Evolutionary conservation across 1,140 invertebrate species (phyloP).

Genomic region (Stenopsyche tienmushanensis): DNA sequence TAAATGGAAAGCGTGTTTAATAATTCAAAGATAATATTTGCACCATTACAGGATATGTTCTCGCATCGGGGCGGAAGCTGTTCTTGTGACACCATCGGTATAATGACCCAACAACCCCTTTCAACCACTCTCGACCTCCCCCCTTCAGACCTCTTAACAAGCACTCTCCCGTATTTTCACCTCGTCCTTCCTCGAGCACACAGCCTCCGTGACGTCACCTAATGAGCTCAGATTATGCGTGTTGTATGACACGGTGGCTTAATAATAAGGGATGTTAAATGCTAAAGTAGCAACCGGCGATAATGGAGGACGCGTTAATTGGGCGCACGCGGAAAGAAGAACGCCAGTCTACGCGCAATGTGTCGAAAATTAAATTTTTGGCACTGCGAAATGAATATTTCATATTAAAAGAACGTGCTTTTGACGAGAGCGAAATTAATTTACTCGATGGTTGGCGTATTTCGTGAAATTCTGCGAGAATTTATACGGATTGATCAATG

Average conservation of each 20-base stretch:
- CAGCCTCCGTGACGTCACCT: constrained; percentile 28
- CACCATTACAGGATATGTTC: constrained; percentile 6
- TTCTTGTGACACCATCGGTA: neutral
- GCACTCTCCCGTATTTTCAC: neutral
- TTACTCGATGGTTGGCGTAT: too few relatives aligned
- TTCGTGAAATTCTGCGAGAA: too few relatives aligned
- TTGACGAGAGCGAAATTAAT: too few relatives aligned
- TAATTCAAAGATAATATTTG: constrained; percentile 8
- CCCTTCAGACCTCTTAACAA: constrained; percentile 8
- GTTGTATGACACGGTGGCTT: constrained; percentile 30
- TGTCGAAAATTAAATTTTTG: too few relatives aligned
- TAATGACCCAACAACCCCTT: constrained; percentile 13
- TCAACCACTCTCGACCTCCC: neutral
- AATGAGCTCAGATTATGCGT: constrained; percentile 37
- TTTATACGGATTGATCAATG: too few relatives aligned
- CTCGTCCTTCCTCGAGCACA: neutral
- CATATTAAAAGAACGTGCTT: neutral
- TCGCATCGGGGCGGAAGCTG: constrained; percentile 2
- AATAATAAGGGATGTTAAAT: constrained; percentile 38
- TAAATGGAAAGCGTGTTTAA: neutral
- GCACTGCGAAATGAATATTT: neutral
- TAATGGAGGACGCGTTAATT: constrained; percentile 8
- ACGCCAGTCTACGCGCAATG: too few relatives aligned
- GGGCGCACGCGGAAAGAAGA: constrained; percentile 6
- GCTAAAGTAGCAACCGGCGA: constrained; percentile 27